Evolutionary conservation across 1,140 invertebrate species (phyloP).

Genomic region (Pogonomyrmex barbatus): DNA sequence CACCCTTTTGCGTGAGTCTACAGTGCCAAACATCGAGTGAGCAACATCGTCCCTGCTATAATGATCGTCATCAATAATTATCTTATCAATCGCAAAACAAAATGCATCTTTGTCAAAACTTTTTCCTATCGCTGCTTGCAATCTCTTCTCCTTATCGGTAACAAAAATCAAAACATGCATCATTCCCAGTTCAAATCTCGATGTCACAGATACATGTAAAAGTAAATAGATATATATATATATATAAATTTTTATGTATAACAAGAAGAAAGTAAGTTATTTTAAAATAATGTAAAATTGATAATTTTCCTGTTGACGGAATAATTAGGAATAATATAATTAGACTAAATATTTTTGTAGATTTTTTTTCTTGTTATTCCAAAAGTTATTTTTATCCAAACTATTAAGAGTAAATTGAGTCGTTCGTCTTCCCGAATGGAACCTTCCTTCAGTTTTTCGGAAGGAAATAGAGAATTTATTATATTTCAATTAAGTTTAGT

Average conservation of each 20-base stretch:
- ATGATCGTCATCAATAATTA: constrained; percentile 54
- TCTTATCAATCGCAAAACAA: constrained; percentile 43
- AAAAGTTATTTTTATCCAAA: background rate
- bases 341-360: background rate
- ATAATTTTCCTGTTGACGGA: constrained; percentile 3
- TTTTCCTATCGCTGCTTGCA: background rate
- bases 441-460: background rate
- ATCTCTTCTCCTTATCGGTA: background rate
- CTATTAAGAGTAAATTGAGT: background rate
- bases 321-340: background rate
- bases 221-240: no score
- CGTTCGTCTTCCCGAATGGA: background rate
- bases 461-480: background rate
- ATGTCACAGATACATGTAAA: constrained; percentile 6
- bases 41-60: constrained; percentile 54
- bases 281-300: background rate
- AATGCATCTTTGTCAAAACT: background rate
- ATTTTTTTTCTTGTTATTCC: background rate
- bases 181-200: constrained; percentile 31
- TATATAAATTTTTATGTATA: background rate
- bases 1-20: constrained; percentile 12
- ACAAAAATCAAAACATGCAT: constrained; percentile 27
- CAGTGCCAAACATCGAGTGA: constrained; percentile 57
- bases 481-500: background rate
- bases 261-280: background rate